Evolutionary conservation across 2,113 vertebrate genomes (phyloP), one percentile per base, ranked within the genome.

Genomic region (Mirounga angustirostris): DNA sequence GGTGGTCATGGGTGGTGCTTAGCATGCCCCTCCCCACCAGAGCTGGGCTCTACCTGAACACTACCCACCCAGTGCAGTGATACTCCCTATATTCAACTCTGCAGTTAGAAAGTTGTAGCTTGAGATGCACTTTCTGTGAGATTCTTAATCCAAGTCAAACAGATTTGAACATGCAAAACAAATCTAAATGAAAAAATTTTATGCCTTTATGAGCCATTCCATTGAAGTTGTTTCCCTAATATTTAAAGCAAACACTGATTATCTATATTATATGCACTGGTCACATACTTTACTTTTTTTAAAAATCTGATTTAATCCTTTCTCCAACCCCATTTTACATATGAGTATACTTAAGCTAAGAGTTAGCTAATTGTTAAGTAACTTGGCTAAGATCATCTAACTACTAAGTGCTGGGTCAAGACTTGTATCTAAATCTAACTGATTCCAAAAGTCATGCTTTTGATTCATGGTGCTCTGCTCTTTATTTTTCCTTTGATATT

Each of bases 351-450:
- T 95, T 82, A 94, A 82, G n/a, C 33, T 89, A 63, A 78, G 59
- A 69, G 50, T 54, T 79, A 50, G 43, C 43, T 78, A 78, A 50
- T 86, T 90, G 30, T 59, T 30, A 59, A 80, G 2, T 84, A 59
- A 43, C 28, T 63, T 95, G 50, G 19, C 76, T 4, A 22, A 43
- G 43, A 96, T 9, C 33, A 58, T 46, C 50, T 21, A 93, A 40
- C 52, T 65, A 59, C 58, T 65, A 54, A 81, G 26, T 87, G 18
- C 54, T 87, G 11, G 74, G 28, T 89, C 18, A 86, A 94, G 50
- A 87, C 67, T 67, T 89, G 24, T 89, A 73, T 65, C n/a, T 61
- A 89, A 87, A 90, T 87, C n/a, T 61, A 63, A 87, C 22, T 59
- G 12, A 56, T 71, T 43, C 36, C n/a, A n/a, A 78, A 84, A 86